These are phyloP conservation scores for Thamnophis sirtalis DNA, from an alignment of 2,113 vertebrate genomes.

Conservation along the genomic window DNA sequence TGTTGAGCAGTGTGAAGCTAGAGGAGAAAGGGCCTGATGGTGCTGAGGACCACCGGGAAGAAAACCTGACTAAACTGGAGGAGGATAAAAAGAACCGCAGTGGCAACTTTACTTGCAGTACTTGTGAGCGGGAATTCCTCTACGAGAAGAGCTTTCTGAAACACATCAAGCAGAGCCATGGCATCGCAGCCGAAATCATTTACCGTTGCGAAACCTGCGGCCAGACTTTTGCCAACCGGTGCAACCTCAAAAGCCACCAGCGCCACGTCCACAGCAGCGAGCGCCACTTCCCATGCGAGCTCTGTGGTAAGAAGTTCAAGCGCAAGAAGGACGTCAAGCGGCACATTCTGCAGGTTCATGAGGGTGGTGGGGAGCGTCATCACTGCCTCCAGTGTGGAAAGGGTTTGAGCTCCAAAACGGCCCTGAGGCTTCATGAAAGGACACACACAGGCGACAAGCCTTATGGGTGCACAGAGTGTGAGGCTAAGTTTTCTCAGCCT, in stretches of 20 bases:
- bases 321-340: conserved; percentile 93
- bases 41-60: conserved; percentile 26
- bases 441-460: conserved; percentile 91
- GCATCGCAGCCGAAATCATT: conserved; percentile 74
- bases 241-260: conserved; percentile 94
- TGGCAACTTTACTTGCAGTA: conserved; percentile 77
- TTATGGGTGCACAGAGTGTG: conserved; percentile 82
- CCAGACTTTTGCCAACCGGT: conserved; percentile 93
- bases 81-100: conserved; percentile 59
- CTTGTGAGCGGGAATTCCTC: conserved; percentile 63
- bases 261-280: conserved; percentile 91
- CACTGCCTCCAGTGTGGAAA: conserved; percentile 87
- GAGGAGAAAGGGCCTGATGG: conserved; percentile 49
- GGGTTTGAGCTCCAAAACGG: conserved; percentile 89
- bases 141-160: conserved; percentile 79
- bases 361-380: conserved; percentile 81
- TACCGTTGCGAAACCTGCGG: conserved; percentile 86
- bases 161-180: conserved; percentile 78
- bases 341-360: conserved; percentile 91
- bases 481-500: conserved; percentile 90
- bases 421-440: conserved; percentile 86
- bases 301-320: conserved; percentile 93
- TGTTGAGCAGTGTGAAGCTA: neutral
- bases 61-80: conserved; percentile 18
- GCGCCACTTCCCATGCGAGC: conserved; percentile 83